Base-by-base conservation (phyloP, 1,140 invertebrate genomes). In the Rhyacophila brunnea region DNA sequence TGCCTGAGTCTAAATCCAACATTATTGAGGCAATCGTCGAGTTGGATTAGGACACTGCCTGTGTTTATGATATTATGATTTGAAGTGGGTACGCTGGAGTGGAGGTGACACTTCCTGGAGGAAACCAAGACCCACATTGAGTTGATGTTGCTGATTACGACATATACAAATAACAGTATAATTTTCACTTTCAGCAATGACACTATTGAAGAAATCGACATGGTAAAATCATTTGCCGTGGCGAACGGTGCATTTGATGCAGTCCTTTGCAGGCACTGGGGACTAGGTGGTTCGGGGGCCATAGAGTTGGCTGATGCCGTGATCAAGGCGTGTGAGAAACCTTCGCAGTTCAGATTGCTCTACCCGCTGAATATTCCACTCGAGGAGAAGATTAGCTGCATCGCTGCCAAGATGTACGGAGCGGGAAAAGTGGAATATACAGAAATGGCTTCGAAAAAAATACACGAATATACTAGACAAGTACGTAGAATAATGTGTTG, bases 391-490 rank as follows among this genome's bases (percentile, higher is more conserved):
- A 96, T 99, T 47, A 80, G 85, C 66, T 89, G 74, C 11, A 96
- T 99, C 69, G 94, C 96, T 0, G 86, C 81, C 62, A 88, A 96
- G 74, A 98, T 99, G 83, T 99, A 99, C 72, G 96, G 96, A n/a
- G 96, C 95, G 44, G 90, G 86, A 45, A 81, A 88, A 45, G 84
- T 99, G 18, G 84, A 91, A 47, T 81, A 96, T 13, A 80, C 84
- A 2, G 81, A 85, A 61, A 83, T 88, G 70, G 85, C 82, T 6
- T 62, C 83, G 67, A 75, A 85, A 62, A 85, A 87, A 71, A 82
- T 95, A 40, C 80, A 88, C 53, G 71, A 82, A 18, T 91, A 91
- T 67, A 80, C 75, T 20, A 74, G 80, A 46, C 81, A 81, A 68
- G 54, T 57, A 15, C 7, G 6, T 28, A 5, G 23, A 28, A 28